These are phyloP conservation scores for Typhlichthys eigenmanni DNA, from an alignment of 2,797 vertebrate species.

Conservation along the genomic window DNA sequence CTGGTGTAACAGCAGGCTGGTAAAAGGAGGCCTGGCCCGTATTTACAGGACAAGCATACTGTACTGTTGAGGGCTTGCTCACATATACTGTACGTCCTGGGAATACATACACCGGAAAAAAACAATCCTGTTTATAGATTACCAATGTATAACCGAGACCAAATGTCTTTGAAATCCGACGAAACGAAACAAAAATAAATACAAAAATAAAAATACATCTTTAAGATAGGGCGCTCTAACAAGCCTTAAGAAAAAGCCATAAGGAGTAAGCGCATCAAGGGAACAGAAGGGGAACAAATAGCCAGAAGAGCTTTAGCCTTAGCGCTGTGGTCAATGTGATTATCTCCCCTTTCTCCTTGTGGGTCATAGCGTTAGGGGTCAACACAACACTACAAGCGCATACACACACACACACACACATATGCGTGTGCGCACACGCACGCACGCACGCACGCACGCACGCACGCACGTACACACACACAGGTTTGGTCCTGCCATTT, in stretches of 20 bases:
- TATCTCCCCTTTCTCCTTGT: constrained; percentile 62
- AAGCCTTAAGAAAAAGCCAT: constrained; percentile 40
- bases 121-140: constrained; percentile 35
- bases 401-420: constrained; percentile 21
- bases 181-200: background rate
- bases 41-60: constrained; percentile 47
- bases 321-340: constrained; percentile 63
- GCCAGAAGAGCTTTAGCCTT: constrained; percentile 21
- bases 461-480: constrained; percentile 43
- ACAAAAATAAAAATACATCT: constrained; percentile 26
- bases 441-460: constrained; percentile 7
- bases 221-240: constrained; percentile 24
- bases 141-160: no score
- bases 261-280: constrained; percentile 57
- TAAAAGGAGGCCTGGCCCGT: constrained; percentile 72
- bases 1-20: constrained; percentile 60
- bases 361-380: constrained; percentile 71
- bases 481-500: constrained; percentile 71
- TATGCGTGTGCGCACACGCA: constrained; percentile 6
- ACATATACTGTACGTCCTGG: constrained; percentile 43
- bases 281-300: constrained; percentile 44
- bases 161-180: constrained; percentile 38
- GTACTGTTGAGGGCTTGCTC: constrained; percentile 27
- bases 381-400: constrained; percentile 10
- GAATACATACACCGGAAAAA: constrained; percentile 10